A percentile compares a stretch with the other conserved stretches of the same genome.
Conservation (phyloP, 1,140 invertebrate species). For the Kradibia gibbosae region DNA sequence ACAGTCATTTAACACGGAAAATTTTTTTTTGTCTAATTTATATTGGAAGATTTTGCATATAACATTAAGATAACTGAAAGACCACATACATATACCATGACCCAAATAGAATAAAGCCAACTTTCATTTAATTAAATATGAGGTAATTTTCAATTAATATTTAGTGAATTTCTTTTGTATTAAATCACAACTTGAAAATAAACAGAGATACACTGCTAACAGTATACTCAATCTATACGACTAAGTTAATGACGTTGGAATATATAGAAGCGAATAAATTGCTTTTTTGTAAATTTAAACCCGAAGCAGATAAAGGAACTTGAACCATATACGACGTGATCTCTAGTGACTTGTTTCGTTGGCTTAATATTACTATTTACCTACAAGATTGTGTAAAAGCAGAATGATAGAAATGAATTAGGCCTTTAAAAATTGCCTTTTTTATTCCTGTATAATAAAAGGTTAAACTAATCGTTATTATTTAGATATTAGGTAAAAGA, state of each 20-base stretch:
- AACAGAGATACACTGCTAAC: neutral
- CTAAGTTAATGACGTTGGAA: conserved; percentile 11
- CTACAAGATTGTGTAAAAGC: too few species aligned
- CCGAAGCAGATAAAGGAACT: conserved; percentile 5
- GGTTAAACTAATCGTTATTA: too few species aligned
- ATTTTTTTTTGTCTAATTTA: neutral
- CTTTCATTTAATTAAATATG: too few species aligned
- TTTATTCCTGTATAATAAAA: too few species aligned
- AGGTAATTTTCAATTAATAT: too few species aligned
- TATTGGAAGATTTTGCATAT: neutral
- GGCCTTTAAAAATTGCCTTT: too few species aligned
- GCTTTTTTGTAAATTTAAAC: neutral
- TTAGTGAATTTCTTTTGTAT: neutral
- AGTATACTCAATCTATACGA: neutral
- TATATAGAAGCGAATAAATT: conserved; percentile 52
- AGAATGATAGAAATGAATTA: too few species aligned
- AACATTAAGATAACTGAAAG: too few species aligned
- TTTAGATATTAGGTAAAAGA: too few species aligned
- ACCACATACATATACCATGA: too few species aligned
- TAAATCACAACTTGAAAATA: neutral
- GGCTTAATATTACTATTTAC: neutral
- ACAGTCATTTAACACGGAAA: too few species aligned
- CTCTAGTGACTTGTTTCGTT: neutral
- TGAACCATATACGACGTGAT: conserved; percentile 27
- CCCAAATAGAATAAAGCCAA: too few species aligned